A percentile compares a stretch with the other conserved stretches of the same genome.
These are phyloP conservation scores for Lethenteron reissneri DNA, from an alignment of 2,113 vertebrate species.

Conservation along the genomic window DNA sequence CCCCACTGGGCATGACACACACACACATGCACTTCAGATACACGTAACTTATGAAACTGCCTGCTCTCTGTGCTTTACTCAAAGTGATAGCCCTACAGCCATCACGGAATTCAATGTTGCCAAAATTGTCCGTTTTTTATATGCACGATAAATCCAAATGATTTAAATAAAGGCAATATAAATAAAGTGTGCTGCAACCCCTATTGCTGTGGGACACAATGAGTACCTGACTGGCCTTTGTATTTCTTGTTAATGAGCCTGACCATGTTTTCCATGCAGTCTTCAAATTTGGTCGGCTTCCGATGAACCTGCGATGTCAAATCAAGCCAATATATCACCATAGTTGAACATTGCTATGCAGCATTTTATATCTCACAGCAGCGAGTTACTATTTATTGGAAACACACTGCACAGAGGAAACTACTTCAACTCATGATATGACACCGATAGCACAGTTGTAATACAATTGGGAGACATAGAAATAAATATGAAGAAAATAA, in stretches of 20 bases:
- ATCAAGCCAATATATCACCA: neutral
- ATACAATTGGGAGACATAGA: too few relatives aligned
- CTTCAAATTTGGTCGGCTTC: constrained; percentile 38
- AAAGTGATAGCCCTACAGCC: too few relatives aligned
- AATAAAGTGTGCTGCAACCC: neutral
- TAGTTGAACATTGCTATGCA: neutral
- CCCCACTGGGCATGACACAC: too few relatives aligned
- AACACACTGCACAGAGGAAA: neutral
- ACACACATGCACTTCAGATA: too few relatives aligned
- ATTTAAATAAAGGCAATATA: neutral
- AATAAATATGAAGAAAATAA: too few relatives aligned
- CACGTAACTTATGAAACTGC: too few relatives aligned
- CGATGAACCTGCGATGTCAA: constrained; percentile 35
- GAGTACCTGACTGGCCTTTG: constrained; percentile 57
- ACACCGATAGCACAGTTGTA: neutral
- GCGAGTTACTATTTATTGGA: neutral
- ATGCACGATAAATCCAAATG: too few relatives aligned
- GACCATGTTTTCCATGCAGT: constrained; percentile 42
- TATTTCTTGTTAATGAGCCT: constrained; percentile 51
- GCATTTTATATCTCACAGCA: neutral
- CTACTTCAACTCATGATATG: neutral
- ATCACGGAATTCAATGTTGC: too few relatives aligned
- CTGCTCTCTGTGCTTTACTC: too few relatives aligned
- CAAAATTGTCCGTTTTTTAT: too few relatives aligned
- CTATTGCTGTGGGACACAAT: too few relatives aligned